Evolutionary conservation across 2,797 vertebrate species (phyloP), one percentile per base, ranked within the genome.

Genomic region (Garrulus glandarius): DNA sequence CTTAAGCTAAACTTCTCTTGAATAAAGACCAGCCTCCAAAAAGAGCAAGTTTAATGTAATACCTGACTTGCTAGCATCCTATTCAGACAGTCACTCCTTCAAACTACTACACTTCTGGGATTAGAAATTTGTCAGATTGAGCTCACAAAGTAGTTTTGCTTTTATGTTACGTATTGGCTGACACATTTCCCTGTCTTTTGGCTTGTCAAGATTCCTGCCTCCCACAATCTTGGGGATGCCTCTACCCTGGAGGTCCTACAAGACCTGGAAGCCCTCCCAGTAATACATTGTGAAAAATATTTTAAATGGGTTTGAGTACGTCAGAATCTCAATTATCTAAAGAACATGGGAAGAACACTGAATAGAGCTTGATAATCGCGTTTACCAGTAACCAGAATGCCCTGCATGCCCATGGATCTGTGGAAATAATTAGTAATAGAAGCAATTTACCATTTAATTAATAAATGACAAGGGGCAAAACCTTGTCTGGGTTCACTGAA

Each of bases 401-500:
- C 87, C 88, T 86, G 85, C 79, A 84, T 95, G 93, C 80, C 87
- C 83, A 90, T 84, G 74, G 94, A 96, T 97, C 91, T 96, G 93
- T 96, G 91, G 89, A 97, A 96, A 95, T 96, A 97, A 94, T 95
- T 96, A 95, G 94, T 96, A 97, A 94, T 94, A 94, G 95, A 94
- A 93, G 94, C 91, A 95, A 96, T 97, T 97, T 96, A 95, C 91
- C 94, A 95, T 96, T 95, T 97, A 97, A 97, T 97, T 97, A 96
- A 97, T 95, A 96, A 95, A 96, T 95, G 89, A 96, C 96, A 94
- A 92, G 91, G 93, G 94, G 92, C 83, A 96, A 90, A 96, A 94
- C 93, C 96, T 92, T 94, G 91, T 96, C 94, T 96, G 89, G 87
- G 96, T 95, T 96, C 95, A 97, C 93, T 96, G 95, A 82, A 84